phyloP scores from a whole-genome alignment of 2,888 invertebrate genomes.

The Ectemnius lituratus region DNA sequence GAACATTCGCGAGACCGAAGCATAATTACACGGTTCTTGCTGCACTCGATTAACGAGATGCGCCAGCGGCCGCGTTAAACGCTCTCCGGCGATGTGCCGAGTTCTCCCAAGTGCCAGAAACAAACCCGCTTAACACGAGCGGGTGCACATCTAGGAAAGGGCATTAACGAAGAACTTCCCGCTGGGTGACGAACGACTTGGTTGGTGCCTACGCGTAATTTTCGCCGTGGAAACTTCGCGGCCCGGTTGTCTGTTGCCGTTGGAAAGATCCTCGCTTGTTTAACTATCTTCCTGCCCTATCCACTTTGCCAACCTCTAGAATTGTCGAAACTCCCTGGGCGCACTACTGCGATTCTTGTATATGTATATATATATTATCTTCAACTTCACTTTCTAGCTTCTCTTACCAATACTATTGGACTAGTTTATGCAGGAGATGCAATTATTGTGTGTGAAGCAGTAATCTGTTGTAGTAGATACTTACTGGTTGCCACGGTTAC shows the following conservation, averaged over 20 bases:
- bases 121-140: conserved; percentile 27
- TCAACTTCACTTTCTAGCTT: not conserved
- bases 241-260: conserved; percentile 48
- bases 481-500: too few species aligned
- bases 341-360: not conserved
- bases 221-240: conserved; percentile 41
- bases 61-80: conserved; percentile 7
- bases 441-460: too few species aligned
- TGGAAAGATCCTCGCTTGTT: conserved; percentile 43
- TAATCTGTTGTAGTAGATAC: too few species aligned
- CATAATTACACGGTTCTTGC: conserved; percentile 37
- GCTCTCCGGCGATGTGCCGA: conserved; percentile 31
- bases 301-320: conserved; percentile 31
- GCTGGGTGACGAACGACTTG: conserved; percentile 48
- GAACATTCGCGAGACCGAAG: conserved; percentile 6
- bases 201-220: conserved; percentile 35
- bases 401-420: not conserved
- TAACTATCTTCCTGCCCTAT: conserved; percentile 33
- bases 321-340: conserved; percentile 18
- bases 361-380: not conserved
- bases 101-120: conserved; percentile 32
- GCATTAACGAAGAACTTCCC: conserved; percentile 48
- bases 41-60: conserved; percentile 35
- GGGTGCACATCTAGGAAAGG: conserved; percentile 8
- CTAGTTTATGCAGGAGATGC: not conserved